Percentiles rank a stretch among this genome's conserved stretches.
Evolutionary conservation across 2,888 invertebrate genomes (phyloP).

Genomic region (Drosophila cognata): DNA sequence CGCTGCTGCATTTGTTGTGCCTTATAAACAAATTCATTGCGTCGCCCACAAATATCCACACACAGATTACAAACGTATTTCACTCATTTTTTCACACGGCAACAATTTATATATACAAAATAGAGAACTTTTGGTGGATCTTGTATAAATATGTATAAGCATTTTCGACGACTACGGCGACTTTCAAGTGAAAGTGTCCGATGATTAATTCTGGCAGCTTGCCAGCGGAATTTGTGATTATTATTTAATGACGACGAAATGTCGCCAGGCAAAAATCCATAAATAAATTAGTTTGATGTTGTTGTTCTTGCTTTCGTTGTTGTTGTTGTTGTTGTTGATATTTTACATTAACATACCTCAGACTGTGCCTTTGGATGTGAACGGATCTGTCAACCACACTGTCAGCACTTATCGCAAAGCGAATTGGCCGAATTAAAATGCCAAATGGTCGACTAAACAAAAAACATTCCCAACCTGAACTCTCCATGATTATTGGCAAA

Average conservation of each 20-base stretch:
- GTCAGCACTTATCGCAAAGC: conserved; percentile 39
- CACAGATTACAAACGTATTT: conserved; percentile 35
- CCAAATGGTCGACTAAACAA: not conserved
- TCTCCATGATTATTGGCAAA: not conserved
- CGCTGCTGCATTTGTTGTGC: conserved; percentile 31
- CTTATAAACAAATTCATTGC: conserved; percentile 51
- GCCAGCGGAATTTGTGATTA: conserved; percentile 81
- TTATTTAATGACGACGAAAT: conserved; percentile 79
- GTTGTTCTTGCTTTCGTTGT: conserved; percentile 9
- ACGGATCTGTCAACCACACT: conserved; percentile 47
- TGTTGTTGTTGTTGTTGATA: conserved; percentile 12
- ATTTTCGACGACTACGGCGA: conserved; percentile 20
- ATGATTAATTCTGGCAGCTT: conserved; percentile 81
- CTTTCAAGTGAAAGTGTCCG: conserved; percentile 83
- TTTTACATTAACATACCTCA: conserved; percentile 74
- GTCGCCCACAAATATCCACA: conserved; percentile 47
- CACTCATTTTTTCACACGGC: conserved; percentile 57
- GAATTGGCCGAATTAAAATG: conserved; percentile 7
- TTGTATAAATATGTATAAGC: conserved; percentile 4
- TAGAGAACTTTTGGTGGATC: conserved; percentile 1
- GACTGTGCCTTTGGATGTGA: conserved; percentile 26
- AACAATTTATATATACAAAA: conserved; percentile 31
- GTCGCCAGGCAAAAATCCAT: conserved; percentile 64
- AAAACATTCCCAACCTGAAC: not conserved
- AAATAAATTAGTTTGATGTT: conserved; percentile 60